Evolutionary conservation across 1,140 invertebrate species (phyloP), one percentile per base, ranked within the genome.

Genomic region (Pseudomyrmex concolor): DNA sequence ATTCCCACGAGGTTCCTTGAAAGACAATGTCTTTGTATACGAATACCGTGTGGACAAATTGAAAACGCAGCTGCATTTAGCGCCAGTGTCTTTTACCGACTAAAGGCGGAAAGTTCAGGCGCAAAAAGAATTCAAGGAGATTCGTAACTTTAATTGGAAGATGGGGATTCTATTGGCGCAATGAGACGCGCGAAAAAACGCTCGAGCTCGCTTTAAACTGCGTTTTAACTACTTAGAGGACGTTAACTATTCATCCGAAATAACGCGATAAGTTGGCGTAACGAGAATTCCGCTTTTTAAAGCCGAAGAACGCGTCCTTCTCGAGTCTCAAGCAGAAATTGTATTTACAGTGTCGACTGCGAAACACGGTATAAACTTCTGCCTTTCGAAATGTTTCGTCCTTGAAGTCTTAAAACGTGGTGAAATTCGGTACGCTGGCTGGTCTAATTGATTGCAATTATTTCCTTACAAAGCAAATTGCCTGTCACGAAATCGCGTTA

Each of bases 391-490:
- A 45, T 43, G 22, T 19, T 66, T 76, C 63, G 19, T 19, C 1
- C 7, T 43, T 43, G 54, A 68, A 59, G 45, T 15, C 66, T 70
- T 80, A 80, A 80, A 80, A 80, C 76, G 76, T 80, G 66, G 51
- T 48, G 34, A 48, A 48, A 80, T 50, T 80, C 76, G 34, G 51
- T 70, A 19, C 45, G 54, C 50, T 48, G 19, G 19, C 66, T 59
- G 76, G 54, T 70, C 76, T 72, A 86, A 87, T 70, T 60, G 78
- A 57, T 74, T 51, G 84, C 72, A 87, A 87, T 87, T 87, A 87
- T 87, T 87, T 87, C 85, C 78, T 86, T 77, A 63, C 51, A 67
- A 86, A 83, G 85, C 72, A 87, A 87, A 87, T 87, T 87, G 80
- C 66, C 77, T 87, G 85, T 87, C 80, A 71, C 80, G 73, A 55